Percentiles rank a stretch among this genome's conserved stretches.
Conservation (phyloP, 2,888 invertebrate genomes). For the Coenonympha glycerion region DNA sequence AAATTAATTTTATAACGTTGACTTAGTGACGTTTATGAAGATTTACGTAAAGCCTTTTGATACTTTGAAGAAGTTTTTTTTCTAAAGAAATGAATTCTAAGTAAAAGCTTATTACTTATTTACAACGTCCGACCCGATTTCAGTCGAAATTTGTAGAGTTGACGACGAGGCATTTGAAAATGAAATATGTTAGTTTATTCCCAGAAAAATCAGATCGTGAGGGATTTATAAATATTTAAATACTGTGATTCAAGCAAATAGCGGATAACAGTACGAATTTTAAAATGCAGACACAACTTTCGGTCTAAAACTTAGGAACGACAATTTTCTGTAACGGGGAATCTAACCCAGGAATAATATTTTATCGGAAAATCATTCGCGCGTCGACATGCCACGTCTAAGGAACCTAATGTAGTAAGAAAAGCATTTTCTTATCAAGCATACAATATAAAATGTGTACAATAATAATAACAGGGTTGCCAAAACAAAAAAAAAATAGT, state of each 20-base stretch:
- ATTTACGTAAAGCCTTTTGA: not conserved
- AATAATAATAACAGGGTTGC: constrained; percentile 7
- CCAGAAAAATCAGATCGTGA: no score
- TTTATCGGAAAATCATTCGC: not conserved
- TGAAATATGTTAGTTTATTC: no score
- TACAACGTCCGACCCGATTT: no score
- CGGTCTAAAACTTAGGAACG: no score
- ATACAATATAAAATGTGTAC: constrained; percentile 13
- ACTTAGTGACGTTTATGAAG: constrained; percentile 10
- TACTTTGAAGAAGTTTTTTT: not conserved
- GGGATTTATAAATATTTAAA: no score
- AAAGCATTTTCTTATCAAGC: constrained; percentile 22
- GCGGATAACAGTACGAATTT: no score
- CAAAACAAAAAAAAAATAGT: not conserved
- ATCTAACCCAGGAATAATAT: not conserved
- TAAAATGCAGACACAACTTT: no score
- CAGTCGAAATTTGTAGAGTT: no score
- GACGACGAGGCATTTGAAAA: no score
- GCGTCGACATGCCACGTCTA: not conserved
- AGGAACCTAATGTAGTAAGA: not conserved
- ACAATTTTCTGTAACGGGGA: not conserved
- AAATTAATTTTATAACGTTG: constrained; percentile 14
- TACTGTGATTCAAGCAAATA: no score
- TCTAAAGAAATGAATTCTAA: not conserved
- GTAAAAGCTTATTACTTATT: no score